phyloP scores from a whole-genome alignment of 1,140 invertebrate species.

The Drosophila kepulauana region DNA sequence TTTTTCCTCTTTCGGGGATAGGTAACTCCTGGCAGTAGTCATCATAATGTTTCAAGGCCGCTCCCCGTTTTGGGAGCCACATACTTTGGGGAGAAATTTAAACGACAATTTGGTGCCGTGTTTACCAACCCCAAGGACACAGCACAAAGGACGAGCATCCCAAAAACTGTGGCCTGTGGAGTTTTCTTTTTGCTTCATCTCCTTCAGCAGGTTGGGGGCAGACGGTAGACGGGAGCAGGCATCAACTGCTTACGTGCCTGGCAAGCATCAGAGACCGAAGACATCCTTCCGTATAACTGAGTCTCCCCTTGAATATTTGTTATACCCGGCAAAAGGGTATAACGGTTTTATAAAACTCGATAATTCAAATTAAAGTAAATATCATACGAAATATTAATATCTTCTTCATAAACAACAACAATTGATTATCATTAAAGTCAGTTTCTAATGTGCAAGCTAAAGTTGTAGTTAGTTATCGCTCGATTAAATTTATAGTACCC shows the following conservation, averaged over 20 bases:
- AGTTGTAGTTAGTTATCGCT: too few relatives aligned
- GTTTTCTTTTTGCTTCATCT: constrained; percentile 60
- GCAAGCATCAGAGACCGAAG: constrained; percentile 38
- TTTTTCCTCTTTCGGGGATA: not conserved
- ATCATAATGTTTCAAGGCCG: constrained; percentile 81
- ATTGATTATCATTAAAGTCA: too few relatives aligned
- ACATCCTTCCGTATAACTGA: not conserved
- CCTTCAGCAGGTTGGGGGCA: not conserved
- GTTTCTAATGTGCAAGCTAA: too few relatives aligned
- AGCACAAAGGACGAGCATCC: constrained; percentile 46
- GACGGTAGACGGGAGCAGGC: constrained; percentile 10
- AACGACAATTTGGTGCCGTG: constrained; percentile 80
- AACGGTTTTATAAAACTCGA: not conserved
- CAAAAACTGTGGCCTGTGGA: constrained; percentile 53
- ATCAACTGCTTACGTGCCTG: constrained; percentile 76
- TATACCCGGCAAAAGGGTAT: not conserved
- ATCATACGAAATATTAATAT: too few relatives aligned
- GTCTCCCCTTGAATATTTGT: constrained; percentile 25
- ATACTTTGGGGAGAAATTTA: constrained; percentile 79
- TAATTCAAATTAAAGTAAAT: too few relatives aligned
- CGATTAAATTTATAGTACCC: too few relatives aligned
- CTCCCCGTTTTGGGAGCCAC: constrained; percentile 34
- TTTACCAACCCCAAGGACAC: constrained; percentile 81
- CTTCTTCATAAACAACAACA: too few relatives aligned
- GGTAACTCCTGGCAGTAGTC: constrained; percentile 45